Percentiles rank a stretch among this genome's conserved stretches.
Conservation (phyloP, 64 coral and sea anemone genomes). For the Actinia equina region DNA sequence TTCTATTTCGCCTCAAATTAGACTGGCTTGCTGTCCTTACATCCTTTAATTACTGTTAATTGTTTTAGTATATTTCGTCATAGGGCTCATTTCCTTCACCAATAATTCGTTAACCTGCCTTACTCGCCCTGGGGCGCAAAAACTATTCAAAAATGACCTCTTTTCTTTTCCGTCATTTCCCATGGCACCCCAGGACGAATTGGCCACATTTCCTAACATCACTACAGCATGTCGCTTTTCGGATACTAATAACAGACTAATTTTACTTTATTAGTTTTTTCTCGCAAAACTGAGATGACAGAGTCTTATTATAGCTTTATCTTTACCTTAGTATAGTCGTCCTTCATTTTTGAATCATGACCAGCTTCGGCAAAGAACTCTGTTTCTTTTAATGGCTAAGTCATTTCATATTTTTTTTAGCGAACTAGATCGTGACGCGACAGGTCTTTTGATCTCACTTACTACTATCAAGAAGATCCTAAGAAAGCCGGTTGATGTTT, state of each 20-base stretch:
- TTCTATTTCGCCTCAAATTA: neutral
- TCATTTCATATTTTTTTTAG: too few relatives aligned
- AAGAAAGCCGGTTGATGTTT: too few relatives aligned
- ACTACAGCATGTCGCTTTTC: neutral
- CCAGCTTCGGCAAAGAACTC: too few relatives aligned
- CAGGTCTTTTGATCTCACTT: too few relatives aligned
- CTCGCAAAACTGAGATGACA: too few relatives aligned
- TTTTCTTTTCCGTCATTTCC: neutral
- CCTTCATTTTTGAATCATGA: too few relatives aligned
- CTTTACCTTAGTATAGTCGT: too few relatives aligned
- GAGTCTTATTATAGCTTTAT: too few relatives aligned
- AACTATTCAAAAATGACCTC: neutral
- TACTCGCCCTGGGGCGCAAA: neutral
- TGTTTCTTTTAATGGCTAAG: too few relatives aligned
- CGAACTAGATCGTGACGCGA: too few relatives aligned
- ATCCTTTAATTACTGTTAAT: neutral
- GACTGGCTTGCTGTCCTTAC: neutral
- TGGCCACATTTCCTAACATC: neutral
- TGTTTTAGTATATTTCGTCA: neutral
- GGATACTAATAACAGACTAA: neutral
- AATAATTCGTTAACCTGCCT: neutral
- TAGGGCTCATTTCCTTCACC: neutral
- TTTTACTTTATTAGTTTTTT: neutral
- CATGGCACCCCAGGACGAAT: slow-evolving; percentile 3
- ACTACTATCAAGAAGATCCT: too few relatives aligned